Percentiles rank a stretch among this genome's conserved stretches.
These are phyloP conservation scores for Pampus argenteus DNA, from an alignment of 2,797 vertebrate species.

Conservation along the genomic window DNA sequence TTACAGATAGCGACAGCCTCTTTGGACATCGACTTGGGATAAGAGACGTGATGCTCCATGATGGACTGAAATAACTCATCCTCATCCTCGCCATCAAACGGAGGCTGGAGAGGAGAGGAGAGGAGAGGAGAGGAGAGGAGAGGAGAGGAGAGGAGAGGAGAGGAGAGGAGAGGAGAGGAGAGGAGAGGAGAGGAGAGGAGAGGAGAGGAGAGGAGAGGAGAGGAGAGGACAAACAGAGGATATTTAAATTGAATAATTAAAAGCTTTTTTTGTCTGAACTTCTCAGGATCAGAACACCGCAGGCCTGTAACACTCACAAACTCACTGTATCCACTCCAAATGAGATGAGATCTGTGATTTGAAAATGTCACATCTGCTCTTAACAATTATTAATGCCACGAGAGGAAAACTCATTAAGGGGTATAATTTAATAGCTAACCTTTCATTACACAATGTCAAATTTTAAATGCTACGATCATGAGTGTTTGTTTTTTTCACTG, in stretches of 20 bases:
- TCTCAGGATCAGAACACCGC: constrained; percentile 12
- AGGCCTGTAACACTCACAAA: background rate
- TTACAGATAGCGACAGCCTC: constrained; percentile 99
- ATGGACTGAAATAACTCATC: constrained; percentile 99
- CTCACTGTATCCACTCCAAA: constrained; percentile 30
- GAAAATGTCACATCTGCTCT: constrained; percentile 54
- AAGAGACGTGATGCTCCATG: constrained; percentile 99
- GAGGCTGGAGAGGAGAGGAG: constrained; percentile 85
- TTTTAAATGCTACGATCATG: constrained; percentile 40
- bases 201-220: background rate
- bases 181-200: background rate
- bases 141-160: background rate
- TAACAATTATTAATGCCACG: constrained; percentile 52
- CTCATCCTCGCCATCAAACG: constrained; percentile 97
- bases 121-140: background rate
- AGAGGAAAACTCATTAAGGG: constrained; percentile 61
- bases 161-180: background rate
- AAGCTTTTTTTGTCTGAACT: constrained; percentile 10
- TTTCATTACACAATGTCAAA: constrained; percentile 49
- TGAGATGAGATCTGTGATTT: constrained; percentile 40
- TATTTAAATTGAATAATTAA: constrained; percentile 35
- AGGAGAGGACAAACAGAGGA: constrained; percentile 33
- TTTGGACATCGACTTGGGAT: constrained; percentile 99
- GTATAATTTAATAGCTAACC: constrained; percentile 58
- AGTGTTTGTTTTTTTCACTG: constrained; percentile 35